These are phyloP conservation scores for Frieseomelitta varia DNA, from an alignment of 1,140 invertebrate genomes.

Conservation along the genomic window DNA sequence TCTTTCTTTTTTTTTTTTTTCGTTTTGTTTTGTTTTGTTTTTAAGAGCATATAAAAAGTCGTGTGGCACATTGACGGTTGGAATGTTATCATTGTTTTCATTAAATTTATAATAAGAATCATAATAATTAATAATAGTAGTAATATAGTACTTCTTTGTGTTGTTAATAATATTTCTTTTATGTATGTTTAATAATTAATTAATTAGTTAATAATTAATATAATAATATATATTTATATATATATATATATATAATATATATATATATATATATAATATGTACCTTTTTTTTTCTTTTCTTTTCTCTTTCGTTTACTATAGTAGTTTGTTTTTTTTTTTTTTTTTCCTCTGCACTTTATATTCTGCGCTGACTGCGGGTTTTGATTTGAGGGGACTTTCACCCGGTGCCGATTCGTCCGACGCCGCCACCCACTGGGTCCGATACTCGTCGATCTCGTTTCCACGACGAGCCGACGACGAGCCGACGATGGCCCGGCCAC, in stretches of 20 bases:
- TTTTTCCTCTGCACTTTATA: conserved; percentile 79
- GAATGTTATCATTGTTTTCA: conserved; percentile 81
- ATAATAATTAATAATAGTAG: conserved; percentile 73
- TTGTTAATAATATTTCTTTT: conserved; percentile 80
- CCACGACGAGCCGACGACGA: neutral
- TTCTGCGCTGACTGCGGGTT: conserved; percentile 81
- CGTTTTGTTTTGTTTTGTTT: conserved; percentile 50
- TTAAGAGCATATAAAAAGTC: conserved; percentile 82
- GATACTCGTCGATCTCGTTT: conserved; percentile 12
- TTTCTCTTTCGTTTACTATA: conserved; percentile 77
- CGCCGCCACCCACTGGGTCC: neutral
- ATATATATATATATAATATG: conserved; percentile 62
- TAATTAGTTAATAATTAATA: conserved; percentile 66
- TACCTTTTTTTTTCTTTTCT: conserved; percentile 53
- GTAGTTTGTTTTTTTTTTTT: conserved; percentile 80
- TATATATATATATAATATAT: too few species aligned
- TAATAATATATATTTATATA: conserved; percentile 70
- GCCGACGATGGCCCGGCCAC: neutral
- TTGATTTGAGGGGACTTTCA: conserved; percentile 79
- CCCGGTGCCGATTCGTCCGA: conserved; percentile 45
- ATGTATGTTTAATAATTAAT: conserved; percentile 78
- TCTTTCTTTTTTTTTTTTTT: conserved; percentile 40
- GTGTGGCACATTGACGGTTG: conserved; percentile 82
- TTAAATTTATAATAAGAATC: conserved; percentile 73
- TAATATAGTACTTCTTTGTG: conserved; percentile 79